These are phyloP conservation scores for Lethrus apterus DNA, from an alignment of 1,140 invertebrate species.

Conservation along the genomic window DNA sequence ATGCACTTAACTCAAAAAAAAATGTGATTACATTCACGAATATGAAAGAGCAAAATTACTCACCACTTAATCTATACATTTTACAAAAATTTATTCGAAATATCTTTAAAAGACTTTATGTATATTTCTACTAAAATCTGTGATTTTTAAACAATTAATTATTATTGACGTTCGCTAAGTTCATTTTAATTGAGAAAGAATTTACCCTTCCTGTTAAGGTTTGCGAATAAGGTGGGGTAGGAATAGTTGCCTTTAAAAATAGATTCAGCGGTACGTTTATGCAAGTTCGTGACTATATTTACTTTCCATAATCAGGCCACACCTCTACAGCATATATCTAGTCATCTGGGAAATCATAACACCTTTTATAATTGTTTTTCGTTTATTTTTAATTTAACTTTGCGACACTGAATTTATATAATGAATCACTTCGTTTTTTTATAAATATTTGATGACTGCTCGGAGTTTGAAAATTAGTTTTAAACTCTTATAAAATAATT, in stretches of 20 bases:
- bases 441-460: no score
- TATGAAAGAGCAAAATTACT: not conserved
- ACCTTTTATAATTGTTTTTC: conserved; percentile 12
- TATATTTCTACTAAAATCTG: not conserved
- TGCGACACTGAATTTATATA: conserved; percentile 4
- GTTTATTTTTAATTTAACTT: conserved; percentile 15
- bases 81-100: not conserved
- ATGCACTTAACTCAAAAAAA: not conserved
- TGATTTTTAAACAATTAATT: not conserved
- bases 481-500: no score
- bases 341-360: conserved; percentile 13
- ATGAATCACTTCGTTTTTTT: no score
- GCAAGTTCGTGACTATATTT: conserved; percentile 13
- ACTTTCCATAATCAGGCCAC: conserved; percentile 13
- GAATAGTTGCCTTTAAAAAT: conserved; percentile 10
- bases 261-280: conserved; percentile 10
- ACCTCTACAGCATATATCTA: not conserved
- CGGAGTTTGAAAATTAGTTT: no score
- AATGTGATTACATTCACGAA: no score
- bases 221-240: conserved; percentile 1
- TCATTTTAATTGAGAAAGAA: conserved; percentile 3
- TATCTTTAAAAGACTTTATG: not conserved
- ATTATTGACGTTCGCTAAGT: not conserved
- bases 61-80: not conserved
- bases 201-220: not conserved